Conservation (phyloP, 2,113 vertebrate species). For the Cyprinodon brontotheroides region DNA sequence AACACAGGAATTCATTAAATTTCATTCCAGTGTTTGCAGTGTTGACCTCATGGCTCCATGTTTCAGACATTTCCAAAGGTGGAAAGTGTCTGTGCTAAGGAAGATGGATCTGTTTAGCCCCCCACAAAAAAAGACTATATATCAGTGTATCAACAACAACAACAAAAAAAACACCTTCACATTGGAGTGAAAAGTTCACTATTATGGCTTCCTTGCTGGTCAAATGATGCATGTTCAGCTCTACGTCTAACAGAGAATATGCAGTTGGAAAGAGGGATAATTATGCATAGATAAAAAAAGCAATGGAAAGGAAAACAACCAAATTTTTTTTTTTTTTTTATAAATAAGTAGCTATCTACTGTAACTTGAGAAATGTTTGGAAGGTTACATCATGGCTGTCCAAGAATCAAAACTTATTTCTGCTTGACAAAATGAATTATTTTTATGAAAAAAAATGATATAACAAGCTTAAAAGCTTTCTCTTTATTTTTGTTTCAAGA, state of each 20-base stretch:
- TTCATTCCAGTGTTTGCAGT: conserved; percentile 19
- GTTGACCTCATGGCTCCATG: conserved; percentile 9
- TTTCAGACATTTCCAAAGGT: conserved; percentile 21
- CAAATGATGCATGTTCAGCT: not conserved
- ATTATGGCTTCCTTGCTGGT: not conserved
- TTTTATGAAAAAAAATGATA: not conserved
- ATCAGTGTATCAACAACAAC: not conserved
- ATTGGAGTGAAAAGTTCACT: not conserved
- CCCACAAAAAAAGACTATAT: not conserved
- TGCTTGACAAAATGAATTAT: not conserved
- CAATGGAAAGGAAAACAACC: not conserved
- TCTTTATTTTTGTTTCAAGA: not conserved
- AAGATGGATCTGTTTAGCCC: not conserved
- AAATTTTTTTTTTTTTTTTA: not conserved
- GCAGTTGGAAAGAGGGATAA: not conserved
- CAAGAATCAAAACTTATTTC: not conserved
- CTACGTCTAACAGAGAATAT: not conserved
- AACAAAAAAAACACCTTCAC: not conserved
- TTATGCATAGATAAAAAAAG: not conserved
- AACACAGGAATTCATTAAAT: conserved; percentile 19
- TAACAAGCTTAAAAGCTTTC: not conserved
- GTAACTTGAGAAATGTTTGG: not conserved
- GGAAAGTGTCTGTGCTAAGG: not conserved
- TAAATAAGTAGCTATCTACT: too few relatives aligned
- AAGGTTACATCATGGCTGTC: not conserved